These are phyloP conservation scores for Dugesia japonica DNA, from an alignment of 2,888 invertebrate genomes.

Conservation along the genomic window DNA sequence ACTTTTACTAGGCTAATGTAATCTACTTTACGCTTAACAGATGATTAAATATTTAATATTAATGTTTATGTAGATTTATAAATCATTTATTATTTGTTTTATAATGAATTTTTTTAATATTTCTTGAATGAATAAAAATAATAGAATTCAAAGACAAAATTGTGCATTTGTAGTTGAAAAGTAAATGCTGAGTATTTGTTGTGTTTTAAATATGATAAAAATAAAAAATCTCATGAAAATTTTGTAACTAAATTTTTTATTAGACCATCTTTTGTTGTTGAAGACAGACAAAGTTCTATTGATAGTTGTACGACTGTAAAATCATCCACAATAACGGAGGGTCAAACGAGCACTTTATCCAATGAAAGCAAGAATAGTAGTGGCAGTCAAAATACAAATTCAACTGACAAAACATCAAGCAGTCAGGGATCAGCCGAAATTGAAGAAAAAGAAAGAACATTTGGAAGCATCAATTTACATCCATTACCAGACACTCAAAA, in stretches of 20 bases:
- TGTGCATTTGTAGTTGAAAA: background rate
- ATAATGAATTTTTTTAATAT: too few relatives aligned
- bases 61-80: too few relatives aligned
- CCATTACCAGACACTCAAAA: constrained; percentile 4
- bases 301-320: background rate
- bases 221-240: too few relatives aligned
- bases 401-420: constrained; percentile 7
- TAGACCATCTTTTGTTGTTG: background rate
- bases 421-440: background rate
- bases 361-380: constrained; percentile 7
- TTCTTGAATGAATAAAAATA: too few relatives aligned
- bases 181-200: too few relatives aligned
- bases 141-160: too few relatives aligned
- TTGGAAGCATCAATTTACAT: constrained; percentile 8
- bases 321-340: background rate
- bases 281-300: background rate
- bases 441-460: background rate
- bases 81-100: too few relatives aligned
- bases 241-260: too few relatives aligned
- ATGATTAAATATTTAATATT: too few relatives aligned
- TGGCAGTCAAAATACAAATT: background rate
- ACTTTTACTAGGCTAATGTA: too few relatives aligned
- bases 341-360: background rate
- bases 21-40: too few relatives aligned
- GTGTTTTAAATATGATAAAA: too few relatives aligned